Evolutionary conservation across 2,888 invertebrate genomes (phyloP).

Genomic region (Spisula subtruncata): DNA sequence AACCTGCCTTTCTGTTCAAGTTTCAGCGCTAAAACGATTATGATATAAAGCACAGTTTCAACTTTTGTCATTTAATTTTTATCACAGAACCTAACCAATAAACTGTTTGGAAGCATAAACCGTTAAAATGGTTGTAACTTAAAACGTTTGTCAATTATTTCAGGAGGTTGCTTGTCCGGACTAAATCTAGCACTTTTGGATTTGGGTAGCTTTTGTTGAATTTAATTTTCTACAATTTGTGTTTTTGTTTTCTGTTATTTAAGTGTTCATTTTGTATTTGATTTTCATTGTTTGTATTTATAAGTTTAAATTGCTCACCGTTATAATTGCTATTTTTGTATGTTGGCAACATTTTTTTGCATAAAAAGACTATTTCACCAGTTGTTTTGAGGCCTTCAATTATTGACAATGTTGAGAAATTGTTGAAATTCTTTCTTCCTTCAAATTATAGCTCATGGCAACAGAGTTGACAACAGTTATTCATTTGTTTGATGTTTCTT

Average conservation of each 20-base stretch:
- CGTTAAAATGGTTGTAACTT: no score
- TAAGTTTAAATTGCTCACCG: background rate
- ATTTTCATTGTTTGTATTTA: background rate
- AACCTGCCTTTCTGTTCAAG: no score
- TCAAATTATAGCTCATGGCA: background rate
- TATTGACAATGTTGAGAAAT: background rate
- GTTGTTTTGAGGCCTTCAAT: background rate
- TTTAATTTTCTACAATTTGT: background rate
- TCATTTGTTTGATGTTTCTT: background rate
- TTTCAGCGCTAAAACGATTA: no score
- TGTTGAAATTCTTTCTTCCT: background rate
- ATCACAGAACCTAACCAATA: background rate
- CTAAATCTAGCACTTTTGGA: constrained; percentile 30
- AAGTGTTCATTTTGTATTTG: background rate
- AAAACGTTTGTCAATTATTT: background rate
- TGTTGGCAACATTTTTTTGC: background rate
- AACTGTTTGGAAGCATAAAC: background rate
- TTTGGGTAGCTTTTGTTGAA: constrained; percentile 17
- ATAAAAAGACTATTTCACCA: background rate
- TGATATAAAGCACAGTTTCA: no score
- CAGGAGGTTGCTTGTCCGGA: constrained; percentile 23
- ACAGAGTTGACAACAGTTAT: background rate
- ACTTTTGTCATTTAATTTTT: no score
- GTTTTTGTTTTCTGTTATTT: background rate
- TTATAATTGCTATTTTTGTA: background rate